These are phyloP conservation scores for Eumacrocentrus americanus DNA, from an alignment of 2,888 invertebrate genomes.

Conservation along the genomic window DNA sequence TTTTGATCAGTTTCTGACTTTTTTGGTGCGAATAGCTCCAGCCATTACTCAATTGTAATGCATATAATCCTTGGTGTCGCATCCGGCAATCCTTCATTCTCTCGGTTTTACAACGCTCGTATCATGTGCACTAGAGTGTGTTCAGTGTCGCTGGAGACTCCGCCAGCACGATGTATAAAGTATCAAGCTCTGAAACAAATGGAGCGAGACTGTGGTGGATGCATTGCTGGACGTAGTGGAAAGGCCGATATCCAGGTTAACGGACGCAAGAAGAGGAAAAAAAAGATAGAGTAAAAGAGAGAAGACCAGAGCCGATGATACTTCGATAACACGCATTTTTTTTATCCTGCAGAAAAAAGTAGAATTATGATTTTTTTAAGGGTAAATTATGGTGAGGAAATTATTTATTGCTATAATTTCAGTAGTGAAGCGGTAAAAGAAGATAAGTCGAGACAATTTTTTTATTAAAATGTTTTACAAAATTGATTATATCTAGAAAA, in stretches of 20 bases:
- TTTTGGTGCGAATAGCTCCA: too few relatives aligned
- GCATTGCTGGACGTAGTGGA: constrained; percentile 1
- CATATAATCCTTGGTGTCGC: not conserved
- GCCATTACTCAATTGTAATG: too few relatives aligned
- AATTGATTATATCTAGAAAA: too few relatives aligned
- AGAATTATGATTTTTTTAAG: too few relatives aligned
- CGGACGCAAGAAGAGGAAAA: not conserved
- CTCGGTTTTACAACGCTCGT: too few relatives aligned
- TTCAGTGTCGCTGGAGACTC: not conserved
- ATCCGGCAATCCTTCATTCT: not conserved
- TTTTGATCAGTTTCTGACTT: too few relatives aligned
- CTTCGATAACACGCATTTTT: constrained; percentile 3
- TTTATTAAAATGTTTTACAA: too few relatives aligned
- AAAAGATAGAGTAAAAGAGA: not conserved
- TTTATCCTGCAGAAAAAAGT: constrained; percentile 1
- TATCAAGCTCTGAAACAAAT: constrained; percentile 18
- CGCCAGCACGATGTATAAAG: not conserved
- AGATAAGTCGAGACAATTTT: too few relatives aligned
- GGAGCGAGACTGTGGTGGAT: constrained; percentile 16
- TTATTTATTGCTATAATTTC: too few relatives aligned
- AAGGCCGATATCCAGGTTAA: constrained; percentile 22
- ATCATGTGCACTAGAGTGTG: constrained; percentile 2
- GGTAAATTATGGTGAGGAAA: too few relatives aligned
- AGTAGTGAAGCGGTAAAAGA: too few relatives aligned
- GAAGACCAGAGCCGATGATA: not conserved